A percentile compares a stretch with the other conserved stretches of the same genome.
Conservation (phyloP, 2,888 invertebrate species). For the Drosophila nr. perissopoda region DNA sequence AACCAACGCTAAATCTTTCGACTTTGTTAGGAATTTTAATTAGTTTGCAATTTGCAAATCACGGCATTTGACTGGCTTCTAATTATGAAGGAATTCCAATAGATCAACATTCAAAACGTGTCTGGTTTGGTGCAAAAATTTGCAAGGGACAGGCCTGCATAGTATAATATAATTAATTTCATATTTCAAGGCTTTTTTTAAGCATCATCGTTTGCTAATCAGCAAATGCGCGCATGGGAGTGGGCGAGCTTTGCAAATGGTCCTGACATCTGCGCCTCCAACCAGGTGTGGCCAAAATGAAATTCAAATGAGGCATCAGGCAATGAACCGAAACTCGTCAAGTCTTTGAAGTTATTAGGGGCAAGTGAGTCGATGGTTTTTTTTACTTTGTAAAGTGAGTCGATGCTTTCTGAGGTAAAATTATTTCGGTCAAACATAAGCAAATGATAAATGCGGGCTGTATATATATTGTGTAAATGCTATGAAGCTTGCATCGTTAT, state of each 20-base stretch:
- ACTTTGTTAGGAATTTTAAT: conserved; percentile 61
- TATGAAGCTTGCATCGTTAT: conserved; percentile 9
- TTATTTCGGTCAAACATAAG: conserved; percentile 1
- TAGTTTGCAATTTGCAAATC: conserved; percentile 71
- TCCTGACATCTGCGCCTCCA: background rate
- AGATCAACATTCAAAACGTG: conserved; percentile 58
- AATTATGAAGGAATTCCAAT: conserved; percentile 70
- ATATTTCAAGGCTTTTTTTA: conserved; percentile 53
- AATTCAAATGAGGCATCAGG: conserved; percentile 59
- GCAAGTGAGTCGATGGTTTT: conserved; percentile 52
- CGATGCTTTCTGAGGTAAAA: background rate
- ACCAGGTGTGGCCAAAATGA: conserved; percentile 32
- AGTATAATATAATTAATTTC: conserved; percentile 31
- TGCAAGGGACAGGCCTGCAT: background rate
- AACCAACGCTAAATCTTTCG: conserved; percentile 1
- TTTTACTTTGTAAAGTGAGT: background rate
- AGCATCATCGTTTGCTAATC: conserved; percentile 71
- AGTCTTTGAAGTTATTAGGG: conserved; percentile 58
- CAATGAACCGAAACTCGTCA: conserved; percentile 40
- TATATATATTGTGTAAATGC: background rate
- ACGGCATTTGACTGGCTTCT: conserved; percentile 68
- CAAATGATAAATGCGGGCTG: background rate
- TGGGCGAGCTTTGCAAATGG: background rate
- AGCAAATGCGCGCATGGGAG: conserved; percentile 21
- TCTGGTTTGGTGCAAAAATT: conserved; percentile 4